Base-by-base conservation (phyloP, 2,888 invertebrate genomes). In the Notodonta dromedarius region DNA sequence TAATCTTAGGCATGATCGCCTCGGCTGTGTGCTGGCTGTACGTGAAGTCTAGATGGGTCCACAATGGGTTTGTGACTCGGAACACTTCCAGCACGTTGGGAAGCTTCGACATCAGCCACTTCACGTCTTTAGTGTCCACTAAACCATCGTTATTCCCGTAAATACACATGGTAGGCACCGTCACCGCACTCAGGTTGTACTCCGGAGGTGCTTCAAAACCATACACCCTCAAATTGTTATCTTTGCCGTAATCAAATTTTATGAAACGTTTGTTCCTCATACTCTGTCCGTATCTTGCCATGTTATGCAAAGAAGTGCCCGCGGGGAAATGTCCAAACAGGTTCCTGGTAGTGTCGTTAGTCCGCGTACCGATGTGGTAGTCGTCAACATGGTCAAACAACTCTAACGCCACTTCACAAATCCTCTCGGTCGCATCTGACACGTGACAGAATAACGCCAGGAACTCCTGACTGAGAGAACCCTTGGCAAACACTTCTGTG, bases 71-170 rank as follows among this genome's bases (percentile, higher is more conserved):
- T 0, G 93, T 86, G 40, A 96, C 95, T 63, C 93, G 83, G 70
- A 94, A 90, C 59, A 90, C 91, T 61, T 94, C 94, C 42, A 94
- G 68, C 1, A 95, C 92, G 71, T 94, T 94, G 0, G 95, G 95
- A 35, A 97, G 80, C 60, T 91, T 83, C 0, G 81, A 76, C 35
- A 93, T 82, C 64, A 96, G 76, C 76, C 94, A 93, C 48, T 91
- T 75, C 0, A 95, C 94, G 58, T 96, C 96, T 76, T 88, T 84
- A 0, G 89, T 83, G 94, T 95, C 74, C 94, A 90, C 94, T 91
- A 95, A 80, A 94, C 96, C 75, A 94, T 95, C 90, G 52, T 87
- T 87, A 9, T 67, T 73, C 0, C 91, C 91, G 59, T 89, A 89
- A 42, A 91, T 73, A 6, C 80, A 69, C 4, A 91, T 71, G 2